These are phyloP conservation scores for Scylla paramamosain DNA, from an alignment of 1,140 invertebrate species.

Conservation along the genomic window DNA sequence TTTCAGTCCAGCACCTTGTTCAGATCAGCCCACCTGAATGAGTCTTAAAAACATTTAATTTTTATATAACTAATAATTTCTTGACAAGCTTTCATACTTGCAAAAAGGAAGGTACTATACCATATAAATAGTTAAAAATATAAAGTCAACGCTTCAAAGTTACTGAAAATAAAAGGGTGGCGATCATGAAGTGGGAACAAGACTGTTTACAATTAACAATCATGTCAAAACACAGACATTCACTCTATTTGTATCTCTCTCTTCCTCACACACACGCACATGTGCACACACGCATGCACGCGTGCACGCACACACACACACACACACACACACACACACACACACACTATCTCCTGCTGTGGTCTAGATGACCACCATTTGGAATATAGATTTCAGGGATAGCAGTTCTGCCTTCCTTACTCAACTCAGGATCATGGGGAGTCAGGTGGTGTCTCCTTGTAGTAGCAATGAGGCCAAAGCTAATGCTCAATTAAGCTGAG, in stretches of 20 bases:
- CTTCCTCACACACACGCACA: not conserved
- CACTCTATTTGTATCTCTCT: not conserved
- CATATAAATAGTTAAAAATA: not conserved
- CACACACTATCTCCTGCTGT: not conserved
- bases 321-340: slow-evolving; percentile 29
- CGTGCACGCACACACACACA: not conserved
- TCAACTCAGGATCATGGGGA: too few species aligned
- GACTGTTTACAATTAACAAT: not conserved
- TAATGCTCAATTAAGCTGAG: not conserved
- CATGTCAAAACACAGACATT: not conserved
- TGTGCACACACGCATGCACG: not conserved
- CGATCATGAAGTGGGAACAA: not conserved
- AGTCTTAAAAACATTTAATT: not conserved
- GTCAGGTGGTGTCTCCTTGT: not conserved
- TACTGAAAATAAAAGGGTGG: too few species aligned
- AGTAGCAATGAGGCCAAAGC: not conserved
- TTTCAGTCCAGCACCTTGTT: not conserved
- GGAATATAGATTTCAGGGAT: not conserved
- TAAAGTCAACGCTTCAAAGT: not conserved
- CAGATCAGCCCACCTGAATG: not conserved
- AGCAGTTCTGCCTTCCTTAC: not conserved
- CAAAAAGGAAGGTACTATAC: not conserved
- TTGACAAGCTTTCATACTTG: not conserved
- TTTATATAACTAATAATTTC: not conserved
- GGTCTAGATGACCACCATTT: not conserved